Base-by-base conservation (phyloP, 2,888 invertebrate genomes). In the Tinea pellionella region DNA sequence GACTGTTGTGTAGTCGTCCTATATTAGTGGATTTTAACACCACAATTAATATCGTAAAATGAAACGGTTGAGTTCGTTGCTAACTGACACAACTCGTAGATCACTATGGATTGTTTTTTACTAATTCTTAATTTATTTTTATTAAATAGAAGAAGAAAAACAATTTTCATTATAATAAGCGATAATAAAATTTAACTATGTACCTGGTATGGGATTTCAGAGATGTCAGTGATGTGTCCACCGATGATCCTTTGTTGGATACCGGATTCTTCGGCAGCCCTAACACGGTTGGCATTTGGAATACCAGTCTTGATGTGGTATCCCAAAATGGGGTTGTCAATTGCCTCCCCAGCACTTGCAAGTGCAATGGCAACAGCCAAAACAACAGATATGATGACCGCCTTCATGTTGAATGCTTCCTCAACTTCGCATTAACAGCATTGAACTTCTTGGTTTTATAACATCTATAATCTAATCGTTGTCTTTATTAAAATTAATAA, bases 201-300 rank as follows among this genome's bases (percentile, higher is more conserved):
- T 65, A 79, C 80, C 71, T 80, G 80, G 64, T 78, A 79, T 3
- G 80, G 80, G 15, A 69, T 66, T 30, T 67, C 13, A 1, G 69
- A 60, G 37, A 80, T 74, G 56, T 74, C 65, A 16, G 69, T 64
- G 3, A 66, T 1, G 2, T 64, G 61, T 59, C 79, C 79, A 37
- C 77, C 77, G 3, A 76, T 74, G 42, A 79, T 79, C 63, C 73
- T 70, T 4, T 43, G 47, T 15, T 29, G 60, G 9, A 58, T 30
- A 19, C 62, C 63, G 59, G 67, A 63, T 55, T 72, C 68, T 64
- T 77, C 75, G 16, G 64, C 62, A 16, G 62, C 64, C 62, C 66
- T 74, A 30, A 79, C 68, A 59, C 64, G 67, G 1, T 63, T 61
- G 0, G 77, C 78, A 59, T 66, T 63, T 12, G 70, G 69, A 37